These are phyloP conservation scores for Leptopilina drosophilae DNA, from an alignment of 2,888 invertebrate species.

Conservation along the genomic window DNA sequence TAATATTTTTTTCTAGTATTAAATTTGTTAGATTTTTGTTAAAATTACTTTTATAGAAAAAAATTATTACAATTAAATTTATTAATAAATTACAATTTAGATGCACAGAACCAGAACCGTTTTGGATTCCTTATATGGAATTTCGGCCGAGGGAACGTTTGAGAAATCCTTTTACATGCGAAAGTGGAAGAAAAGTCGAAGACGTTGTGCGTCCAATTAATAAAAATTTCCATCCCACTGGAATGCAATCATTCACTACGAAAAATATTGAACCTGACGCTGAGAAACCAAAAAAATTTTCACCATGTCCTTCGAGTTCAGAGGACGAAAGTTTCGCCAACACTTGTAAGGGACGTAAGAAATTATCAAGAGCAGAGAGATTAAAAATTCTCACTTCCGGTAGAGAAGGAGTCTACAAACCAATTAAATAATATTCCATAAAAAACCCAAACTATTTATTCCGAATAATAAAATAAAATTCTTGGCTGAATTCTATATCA, in stretches of 20 bases:
- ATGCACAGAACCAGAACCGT: slow-evolving; percentile 48
- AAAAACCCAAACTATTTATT: not conserved
- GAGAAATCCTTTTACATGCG: slow-evolving; percentile 52
- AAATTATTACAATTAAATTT: not conserved
- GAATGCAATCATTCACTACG: not conserved
- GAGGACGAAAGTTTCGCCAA: not conserved
- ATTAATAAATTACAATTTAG: slow-evolving; percentile 32
- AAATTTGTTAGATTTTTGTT: too few relatives aligned
- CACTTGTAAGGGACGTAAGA: not conserved
- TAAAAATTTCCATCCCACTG: not conserved
- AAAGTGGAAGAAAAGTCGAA: slow-evolving; percentile 44
- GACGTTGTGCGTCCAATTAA: slow-evolving; percentile 44
- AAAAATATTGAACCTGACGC: not conserved
- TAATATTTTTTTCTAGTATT: too few relatives aligned
- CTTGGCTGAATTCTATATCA: too few relatives aligned
- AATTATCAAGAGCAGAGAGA: slow-evolving; percentile 51
- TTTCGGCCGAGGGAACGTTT: slow-evolving; percentile 51
- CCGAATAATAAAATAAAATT: not conserved
- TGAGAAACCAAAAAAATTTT: slow-evolving; percentile 6
- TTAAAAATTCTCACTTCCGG: slow-evolving; percentile 49
- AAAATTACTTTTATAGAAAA: too few relatives aligned
- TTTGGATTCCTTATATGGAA: slow-evolving; percentile 56
- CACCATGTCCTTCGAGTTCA: not conserved
- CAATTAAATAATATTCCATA: not conserved
- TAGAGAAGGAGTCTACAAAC: not conserved